A percentile compares a stretch with the other conserved stretches of the same genome.
Conservation (phyloP, 2,797 vertebrate genomes). For the Tachyglossus aculeatus region DNA sequence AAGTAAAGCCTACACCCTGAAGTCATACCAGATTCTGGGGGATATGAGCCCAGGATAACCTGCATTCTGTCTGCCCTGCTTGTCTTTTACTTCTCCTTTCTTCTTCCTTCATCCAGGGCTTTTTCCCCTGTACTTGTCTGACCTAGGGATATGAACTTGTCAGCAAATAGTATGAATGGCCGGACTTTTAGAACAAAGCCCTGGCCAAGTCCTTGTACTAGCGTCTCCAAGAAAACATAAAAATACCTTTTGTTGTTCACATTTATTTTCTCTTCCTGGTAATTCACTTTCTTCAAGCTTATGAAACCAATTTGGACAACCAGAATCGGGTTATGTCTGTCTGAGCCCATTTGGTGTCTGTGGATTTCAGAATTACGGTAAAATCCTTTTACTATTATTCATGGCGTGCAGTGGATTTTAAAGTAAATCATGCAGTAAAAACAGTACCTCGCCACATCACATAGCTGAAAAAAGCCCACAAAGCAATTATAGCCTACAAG, state of each 20-base stretch:
- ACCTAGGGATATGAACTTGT: not conserved
- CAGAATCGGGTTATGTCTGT: not conserved
- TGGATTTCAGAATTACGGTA: no score
- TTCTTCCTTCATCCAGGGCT: not conserved
- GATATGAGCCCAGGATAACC: not conserved
- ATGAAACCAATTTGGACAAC: not conserved
- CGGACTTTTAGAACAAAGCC: not conserved
- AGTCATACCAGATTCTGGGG: not conserved
- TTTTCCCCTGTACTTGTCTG: not conserved
- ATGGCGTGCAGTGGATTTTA: no score
- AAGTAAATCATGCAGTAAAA: no score
- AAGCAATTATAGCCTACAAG: no score
- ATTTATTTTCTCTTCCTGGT: not conserved
- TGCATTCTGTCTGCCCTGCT: slow-evolving; percentile 14
- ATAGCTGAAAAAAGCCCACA: no score
- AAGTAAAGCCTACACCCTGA: not conserved
- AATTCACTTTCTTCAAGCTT: not conserved
- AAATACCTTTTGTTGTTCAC: slow-evolving; percentile 5
- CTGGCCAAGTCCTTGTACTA: not conserved
- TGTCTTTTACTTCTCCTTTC: not conserved
- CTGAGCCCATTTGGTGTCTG: not conserved
- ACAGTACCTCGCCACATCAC: no score
- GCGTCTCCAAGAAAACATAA: not conserved
- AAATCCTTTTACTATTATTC: no score
- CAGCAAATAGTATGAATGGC: not conserved